Conservation (phyloP, 1,140 invertebrate genomes). For the Panagrolaimus sp. region DNA sequence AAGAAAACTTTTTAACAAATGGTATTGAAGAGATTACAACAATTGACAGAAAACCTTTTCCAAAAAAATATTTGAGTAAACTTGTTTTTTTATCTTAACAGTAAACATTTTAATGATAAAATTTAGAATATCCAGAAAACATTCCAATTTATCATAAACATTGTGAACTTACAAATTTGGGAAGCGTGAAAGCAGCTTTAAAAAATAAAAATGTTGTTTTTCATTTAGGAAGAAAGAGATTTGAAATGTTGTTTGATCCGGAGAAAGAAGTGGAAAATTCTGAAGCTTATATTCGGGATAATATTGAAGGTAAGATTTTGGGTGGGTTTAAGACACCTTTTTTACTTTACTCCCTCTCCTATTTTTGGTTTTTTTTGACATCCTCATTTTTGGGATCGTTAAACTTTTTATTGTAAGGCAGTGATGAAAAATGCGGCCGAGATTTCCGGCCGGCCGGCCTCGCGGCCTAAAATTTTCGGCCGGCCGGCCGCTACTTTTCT, state of each 20-base stretch:
- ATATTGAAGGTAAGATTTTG: background rate
- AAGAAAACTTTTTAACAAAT: background rate
- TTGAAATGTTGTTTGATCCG: background rate
- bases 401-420: no score
- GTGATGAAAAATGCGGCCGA: no score
- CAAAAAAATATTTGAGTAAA: constrained; percentile 5
- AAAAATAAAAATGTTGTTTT: background rate
- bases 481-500: no score
- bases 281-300: background rate
- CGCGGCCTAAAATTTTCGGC: no score
- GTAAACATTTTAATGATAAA: background rate
- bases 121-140: background rate
- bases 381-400: no score
- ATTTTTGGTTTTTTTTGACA: no score
- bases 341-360: no score
- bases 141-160: background rate
- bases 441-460: no score
- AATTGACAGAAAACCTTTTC: background rate
- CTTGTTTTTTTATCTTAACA: no score
- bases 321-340: no score
- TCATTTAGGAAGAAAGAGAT: background rate
- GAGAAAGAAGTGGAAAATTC: background rate
- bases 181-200: background rate
- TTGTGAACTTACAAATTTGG: background rate
- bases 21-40: background rate